Evolutionary conservation across 2,113 vertebrate species (phyloP).

Genomic region (Thalassarche chlororhynchos): DNA sequence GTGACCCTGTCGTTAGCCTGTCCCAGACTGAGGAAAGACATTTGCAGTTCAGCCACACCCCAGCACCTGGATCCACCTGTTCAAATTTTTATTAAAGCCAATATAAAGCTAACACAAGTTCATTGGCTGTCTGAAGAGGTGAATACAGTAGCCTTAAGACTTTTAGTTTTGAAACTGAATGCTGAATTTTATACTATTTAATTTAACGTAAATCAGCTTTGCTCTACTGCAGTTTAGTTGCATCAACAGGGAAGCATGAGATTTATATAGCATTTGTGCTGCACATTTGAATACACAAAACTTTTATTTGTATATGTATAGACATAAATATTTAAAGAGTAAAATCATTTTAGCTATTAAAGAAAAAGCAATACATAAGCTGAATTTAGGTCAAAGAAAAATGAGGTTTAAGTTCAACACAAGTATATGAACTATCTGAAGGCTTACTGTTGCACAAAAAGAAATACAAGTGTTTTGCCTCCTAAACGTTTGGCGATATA

Average conservation of each 20-base stretch:
- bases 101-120: not conserved
- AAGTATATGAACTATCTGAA: not conserved
- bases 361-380: not conserved
- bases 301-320: not conserved
- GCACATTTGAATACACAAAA: not conserved
- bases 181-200: not conserved
- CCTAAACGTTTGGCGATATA: not conserved
- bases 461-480: not conserved
- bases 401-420: not conserved
- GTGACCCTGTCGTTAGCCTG: not conserved
- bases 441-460: not conserved
- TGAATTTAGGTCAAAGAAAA: not conserved
- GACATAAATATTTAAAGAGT: not conserved
- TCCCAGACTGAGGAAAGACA: not conserved
- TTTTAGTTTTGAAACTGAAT: not conserved
- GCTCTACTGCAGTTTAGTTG: not conserved
- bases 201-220: not conserved
- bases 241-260: not conserved
- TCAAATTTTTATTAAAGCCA: not conserved
- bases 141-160: not conserved
- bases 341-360: not conserved
- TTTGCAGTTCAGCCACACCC: not conserved
- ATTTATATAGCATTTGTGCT: not conserved
- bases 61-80: not conserved
- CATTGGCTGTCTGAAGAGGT: not conserved